A percentile compares a stretch with the other conserved stretches of the same genome.
Conservation (phyloP, 2,888 invertebrate genomes). For the Drosophila eohydei region DNA sequence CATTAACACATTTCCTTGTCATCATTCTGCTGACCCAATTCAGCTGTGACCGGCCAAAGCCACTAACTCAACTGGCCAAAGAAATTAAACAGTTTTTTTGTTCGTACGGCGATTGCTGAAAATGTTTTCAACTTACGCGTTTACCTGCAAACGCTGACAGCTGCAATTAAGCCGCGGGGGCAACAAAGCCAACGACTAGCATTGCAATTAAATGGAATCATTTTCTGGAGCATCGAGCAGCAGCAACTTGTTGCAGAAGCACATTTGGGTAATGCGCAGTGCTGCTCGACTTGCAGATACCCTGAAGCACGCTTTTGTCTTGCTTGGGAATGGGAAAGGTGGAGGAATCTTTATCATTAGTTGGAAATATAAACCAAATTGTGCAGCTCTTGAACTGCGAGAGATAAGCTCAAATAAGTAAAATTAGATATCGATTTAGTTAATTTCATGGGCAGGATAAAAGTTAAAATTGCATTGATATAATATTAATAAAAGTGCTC, state of each 20-base stretch:
- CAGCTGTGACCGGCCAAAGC: conserved; percentile 15
- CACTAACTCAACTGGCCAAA: conserved; percentile 13
- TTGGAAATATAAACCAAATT: too few species aligned
- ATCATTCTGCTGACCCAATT: conserved; percentile 72
- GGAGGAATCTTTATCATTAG: too few species aligned
- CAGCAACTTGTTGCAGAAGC: conserved; percentile 15
- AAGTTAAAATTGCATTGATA: too few species aligned
- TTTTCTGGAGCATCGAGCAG: conserved; percentile 49
- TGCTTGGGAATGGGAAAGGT: too few species aligned
- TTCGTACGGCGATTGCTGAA: conserved; percentile 25
- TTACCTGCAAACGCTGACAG: conserved; percentile 42
- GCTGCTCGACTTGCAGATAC: background rate
- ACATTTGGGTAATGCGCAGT: conserved; percentile 1
- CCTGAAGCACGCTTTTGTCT: background rate
- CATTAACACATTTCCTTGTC: conserved; percentile 78
- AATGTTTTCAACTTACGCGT: conserved; percentile 29
- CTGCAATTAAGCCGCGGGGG: conserved; percentile 36
- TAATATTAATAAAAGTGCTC: background rate
- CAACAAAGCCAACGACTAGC: conserved; percentile 30
- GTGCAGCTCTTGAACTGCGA: too few species aligned
- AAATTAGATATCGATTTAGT: too few species aligned
- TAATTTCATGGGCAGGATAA: too few species aligned
- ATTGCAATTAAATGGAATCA: conserved; percentile 59
- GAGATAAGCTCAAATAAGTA: too few species aligned
- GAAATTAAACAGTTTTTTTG: conserved; percentile 41